Percentiles rank a stretch among this genome's conserved stretches.
These are phyloP conservation scores for Ornithorhynchus anatinus DNA, from an alignment of 2,113 vertebrate genomes.

Conservation along the genomic window DNA sequence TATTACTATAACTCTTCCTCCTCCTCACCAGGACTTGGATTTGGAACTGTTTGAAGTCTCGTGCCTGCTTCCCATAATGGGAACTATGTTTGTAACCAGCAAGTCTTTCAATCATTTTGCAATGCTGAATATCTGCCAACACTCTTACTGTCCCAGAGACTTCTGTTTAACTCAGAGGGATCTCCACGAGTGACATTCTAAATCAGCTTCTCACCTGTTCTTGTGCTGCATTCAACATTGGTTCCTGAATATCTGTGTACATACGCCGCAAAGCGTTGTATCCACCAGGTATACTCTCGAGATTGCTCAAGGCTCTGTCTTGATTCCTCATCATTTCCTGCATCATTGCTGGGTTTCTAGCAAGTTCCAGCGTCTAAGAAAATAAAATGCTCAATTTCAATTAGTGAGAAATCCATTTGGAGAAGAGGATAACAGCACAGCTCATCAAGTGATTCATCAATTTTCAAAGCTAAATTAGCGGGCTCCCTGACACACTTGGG, in stretches of 20 bases:
- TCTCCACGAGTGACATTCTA: not conserved
- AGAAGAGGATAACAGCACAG: not conserved
- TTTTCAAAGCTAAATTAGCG: not conserved
- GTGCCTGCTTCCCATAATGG: no score
- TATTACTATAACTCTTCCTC: no score
- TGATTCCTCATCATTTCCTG: conserved; percentile 86
- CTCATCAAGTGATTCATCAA: no score
- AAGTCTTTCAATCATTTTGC: no score
- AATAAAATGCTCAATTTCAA: conserved; percentile 40
- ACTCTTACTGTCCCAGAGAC: no score
- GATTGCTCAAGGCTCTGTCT: conserved; percentile 80
- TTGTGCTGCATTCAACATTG: conserved; percentile 80
- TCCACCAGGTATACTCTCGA: conserved; percentile 82
- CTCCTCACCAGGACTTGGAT: no score
- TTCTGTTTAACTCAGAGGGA: no score
- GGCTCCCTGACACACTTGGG: not conserved
- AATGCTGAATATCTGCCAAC: no score
- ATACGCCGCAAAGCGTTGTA: conserved; percentile 81
- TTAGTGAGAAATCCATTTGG: conserved; percentile 51
- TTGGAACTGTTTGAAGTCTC: no score
- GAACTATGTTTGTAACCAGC: no score
- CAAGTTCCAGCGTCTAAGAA: conserved; percentile 80
- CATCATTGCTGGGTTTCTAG: conserved; percentile 86
- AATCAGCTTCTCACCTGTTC: conserved; percentile 70
- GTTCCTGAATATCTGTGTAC: conserved; percentile 84